Evolutionary conservation across 1,140 invertebrate genomes (phyloP).

Genomic region (Brachionus asplanchnoidis): DNA sequence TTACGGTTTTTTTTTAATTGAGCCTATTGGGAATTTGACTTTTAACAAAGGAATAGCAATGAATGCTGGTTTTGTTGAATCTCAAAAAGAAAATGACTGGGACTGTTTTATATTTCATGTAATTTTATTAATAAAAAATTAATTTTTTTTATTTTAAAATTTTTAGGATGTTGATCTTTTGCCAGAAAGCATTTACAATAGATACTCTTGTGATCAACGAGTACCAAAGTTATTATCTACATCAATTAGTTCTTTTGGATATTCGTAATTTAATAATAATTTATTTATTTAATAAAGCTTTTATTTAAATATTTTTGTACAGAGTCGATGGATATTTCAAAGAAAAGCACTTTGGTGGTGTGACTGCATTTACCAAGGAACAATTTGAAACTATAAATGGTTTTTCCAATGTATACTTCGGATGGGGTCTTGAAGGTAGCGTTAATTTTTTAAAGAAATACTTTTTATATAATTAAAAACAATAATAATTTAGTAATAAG

Average conservation of each 20-base stretch:
- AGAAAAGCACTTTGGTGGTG: slow-evolving; percentile 31
- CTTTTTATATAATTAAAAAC: neutral
- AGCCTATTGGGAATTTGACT: slow-evolving; percentile 55
- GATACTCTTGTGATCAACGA: slow-evolving; percentile 79
- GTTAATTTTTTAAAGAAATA: neutral
- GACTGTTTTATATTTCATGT: slow-evolving; percentile 42
- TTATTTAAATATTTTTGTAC: neutral
- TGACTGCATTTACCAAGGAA: slow-evolving; percentile 42
- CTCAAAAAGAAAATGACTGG: neutral
- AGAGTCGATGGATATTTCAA: slow-evolving; percentile 30
- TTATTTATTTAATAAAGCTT: neutral
- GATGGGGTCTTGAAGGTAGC: slow-evolving; percentile 50
- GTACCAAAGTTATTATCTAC: slow-evolving; percentile 69
- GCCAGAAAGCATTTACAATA: slow-evolving; percentile 77
- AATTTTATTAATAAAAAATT: neutral
- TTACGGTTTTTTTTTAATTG: slow-evolving; percentile 52
- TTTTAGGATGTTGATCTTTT: slow-evolving; percentile 76
- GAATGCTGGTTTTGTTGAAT: slow-evolving; percentile 32
- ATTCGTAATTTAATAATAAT: slow-evolving; percentile 61
- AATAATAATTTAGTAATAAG: no score
- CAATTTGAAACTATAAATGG: slow-evolving; percentile 43
- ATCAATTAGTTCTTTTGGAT: slow-evolving; percentile 8
- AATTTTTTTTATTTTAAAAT: neutral
- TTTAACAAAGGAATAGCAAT: slow-evolving; percentile 40
- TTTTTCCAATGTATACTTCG: slow-evolving; percentile 43